Evolutionary conservation across 1,140 invertebrate genomes (phyloP).

Genomic region (Holcopasites calliopsidis): DNA sequence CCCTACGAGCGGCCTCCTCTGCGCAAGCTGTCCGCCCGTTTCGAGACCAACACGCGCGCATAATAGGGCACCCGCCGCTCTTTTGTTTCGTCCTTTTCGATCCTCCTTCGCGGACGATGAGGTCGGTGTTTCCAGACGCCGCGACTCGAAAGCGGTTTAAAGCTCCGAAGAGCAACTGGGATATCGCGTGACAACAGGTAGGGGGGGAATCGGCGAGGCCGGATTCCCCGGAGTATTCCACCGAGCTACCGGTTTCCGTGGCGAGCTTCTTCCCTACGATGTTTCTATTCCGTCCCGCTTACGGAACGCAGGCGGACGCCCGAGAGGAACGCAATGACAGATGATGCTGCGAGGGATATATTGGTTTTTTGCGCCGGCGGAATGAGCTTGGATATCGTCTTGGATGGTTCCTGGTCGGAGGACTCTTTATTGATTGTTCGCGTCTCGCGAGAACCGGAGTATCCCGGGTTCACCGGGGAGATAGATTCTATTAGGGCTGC

Average conservation of each 20-base stretch:
- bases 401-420: neutral
- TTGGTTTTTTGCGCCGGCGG: neutral
- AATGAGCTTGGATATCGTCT: neutral
- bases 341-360: neutral
- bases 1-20: neutral
- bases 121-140: neutral
- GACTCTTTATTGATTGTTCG: constrained; percentile 18
- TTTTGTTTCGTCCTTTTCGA: neutral
- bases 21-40: neutral
- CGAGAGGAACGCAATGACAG: constrained; percentile 11
- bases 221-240: constrained; percentile 54
- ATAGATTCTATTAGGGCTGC: constrained; percentile 12
- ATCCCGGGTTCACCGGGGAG: neutral
- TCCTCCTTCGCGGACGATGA: neutral
- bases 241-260: constrained; percentile 57
- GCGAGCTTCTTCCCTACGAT: constrained; percentile 23
- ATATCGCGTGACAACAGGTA: constrained; percentile 69
- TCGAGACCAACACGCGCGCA: neutral
- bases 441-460: constrained; percentile 12
- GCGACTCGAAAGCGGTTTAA: constrained; percentile 51
- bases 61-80: neutral
- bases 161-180: constrained; percentile 51
- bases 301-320: neutral
- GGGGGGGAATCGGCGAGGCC: constrained; percentile 30
- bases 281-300: constrained; percentile 29